Evolutionary conservation across 1,140 invertebrate species (phyloP), one percentile per base, ranked within the genome.

Genomic region (Parasteatoda tepidariorum): DNA sequence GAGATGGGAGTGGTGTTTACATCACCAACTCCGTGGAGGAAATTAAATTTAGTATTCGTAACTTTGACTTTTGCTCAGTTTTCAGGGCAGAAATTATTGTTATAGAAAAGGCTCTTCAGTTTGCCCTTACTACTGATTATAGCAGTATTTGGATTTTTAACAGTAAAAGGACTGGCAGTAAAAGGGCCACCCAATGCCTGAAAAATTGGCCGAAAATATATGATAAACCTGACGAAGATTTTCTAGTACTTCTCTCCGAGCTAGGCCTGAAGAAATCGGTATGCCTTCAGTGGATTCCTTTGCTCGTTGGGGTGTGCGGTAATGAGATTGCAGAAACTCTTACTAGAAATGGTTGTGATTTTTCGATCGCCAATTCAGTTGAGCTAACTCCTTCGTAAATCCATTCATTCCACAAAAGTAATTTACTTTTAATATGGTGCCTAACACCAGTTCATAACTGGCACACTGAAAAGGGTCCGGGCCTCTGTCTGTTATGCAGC

Each of bases 151-250:
- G 38, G 38, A 41, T 6, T 41, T 41, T n/a, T n/a, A n/a, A n/a
- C n/a, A n/a, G n/a, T n/a, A n/a, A n/a, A n/a, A n/a, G 38, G 38
- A 41, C 5, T 5, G 38, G 13, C 38, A 41, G 38, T 13, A 6
- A 41, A 41, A 41, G 38, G 5, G 38, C 13, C 38, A 41, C 38
- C 38, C 38, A 41, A 41, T 41, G 13, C 38, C 13, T 41, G n/a
- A 41, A 57, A 57, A 57, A 57, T 57, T 24, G 55, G n/a, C 55
- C 55, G 18, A 57, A 57, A 57, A 57, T 57, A 57, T n/a, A 57
- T 57, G 18, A 57, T 5, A 9, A 57, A 57, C 55, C 4, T n/a
- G 18, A 57, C 18, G 7, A 57, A n/a, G 55, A 5, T n/a, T 11
- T 57, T 57, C 18, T 57, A 57, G 55, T 57, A 57, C 55, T 57